Percentiles rank a stretch among this genome's conserved stretches.
These are phyloP conservation scores for Amblyteles armatorius DNA, from an alignment of 2,888 invertebrate genomes.

Conservation along the genomic window DNA sequence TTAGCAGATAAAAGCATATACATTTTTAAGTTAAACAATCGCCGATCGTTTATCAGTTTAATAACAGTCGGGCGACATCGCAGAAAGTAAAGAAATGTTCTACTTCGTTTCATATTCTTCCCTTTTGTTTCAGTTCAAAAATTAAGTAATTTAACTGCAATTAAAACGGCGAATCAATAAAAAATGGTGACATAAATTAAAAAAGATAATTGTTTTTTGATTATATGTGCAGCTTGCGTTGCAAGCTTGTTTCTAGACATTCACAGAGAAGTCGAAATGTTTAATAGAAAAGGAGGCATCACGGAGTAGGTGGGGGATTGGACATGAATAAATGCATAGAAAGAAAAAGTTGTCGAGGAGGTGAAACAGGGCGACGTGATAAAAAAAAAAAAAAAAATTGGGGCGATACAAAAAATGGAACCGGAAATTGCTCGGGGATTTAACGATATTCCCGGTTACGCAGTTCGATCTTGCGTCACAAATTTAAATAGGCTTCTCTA, in stretches of 20 bases:
- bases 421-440: slow-evolving; percentile 70
- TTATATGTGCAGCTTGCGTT: not conserved
- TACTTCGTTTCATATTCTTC: too few species aligned
- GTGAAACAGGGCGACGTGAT: not conserved
- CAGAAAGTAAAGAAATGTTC: too few species aligned
- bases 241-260: not conserved
- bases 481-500: slow-evolving; percentile 69
- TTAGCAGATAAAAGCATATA: too few species aligned
- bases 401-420: slow-evolving; percentile 49
- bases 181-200: too few species aligned
- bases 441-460: slow-evolving; percentile 67
- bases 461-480: slow-evolving; percentile 70
- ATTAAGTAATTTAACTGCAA: too few species aligned
- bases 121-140: too few species aligned
- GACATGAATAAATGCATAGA: slow-evolving; percentile 17
- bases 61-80: too few species aligned
- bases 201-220: too few species aligned
- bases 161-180: too few species aligned
- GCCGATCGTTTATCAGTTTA: too few species aligned
- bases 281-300: not conserved
- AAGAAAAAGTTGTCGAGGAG: not conserved
- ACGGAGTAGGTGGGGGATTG: not conserved
- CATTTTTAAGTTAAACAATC: too few species aligned
- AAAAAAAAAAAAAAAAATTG: slow-evolving; percentile 28
- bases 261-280: not conserved